Base-by-base conservation (phyloP, 1,140 invertebrate genomes). In the Psilanteris sp. region DNA sequence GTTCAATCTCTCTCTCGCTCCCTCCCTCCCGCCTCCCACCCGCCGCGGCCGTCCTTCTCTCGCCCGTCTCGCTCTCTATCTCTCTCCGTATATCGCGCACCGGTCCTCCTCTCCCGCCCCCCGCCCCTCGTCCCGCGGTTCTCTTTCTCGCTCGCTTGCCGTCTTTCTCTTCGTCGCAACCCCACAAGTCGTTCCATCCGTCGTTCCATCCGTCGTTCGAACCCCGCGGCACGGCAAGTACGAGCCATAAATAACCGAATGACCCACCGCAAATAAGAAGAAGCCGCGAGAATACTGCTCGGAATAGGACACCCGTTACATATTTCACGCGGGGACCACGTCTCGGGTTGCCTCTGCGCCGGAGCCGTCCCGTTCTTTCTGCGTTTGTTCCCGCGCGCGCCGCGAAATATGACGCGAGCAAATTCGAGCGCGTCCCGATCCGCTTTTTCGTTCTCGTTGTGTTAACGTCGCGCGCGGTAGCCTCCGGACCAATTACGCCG, bases 171-270 rank as follows among this genome's bases (percentile, higher is more conserved):
- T 39, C 43, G 37, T 66, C 66, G 34, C 73, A 79, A 79, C 77
- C 74, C 79, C 74, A 73, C 74, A 54, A 71, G 44, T 72, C 67
- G 36, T 46, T 61, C 74, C 61, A 44, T 36, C 54, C 62, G 55
- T 76, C 81, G 68, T 72, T 77, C 74, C 61, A 44, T 36, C 54
- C 62, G 55, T 76, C 81, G 68, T 72, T 77, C 70, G 61, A 78
- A 73, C 75, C 66, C 74, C 64, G 57, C 62, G 68, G 55, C 62
- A 70, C 62, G 68, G 70, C 80, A 72, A 81, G 78, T 78, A 59
- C 57, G 71, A 71, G 77, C 83, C 83, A 83, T 85, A 85, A 85
- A 86, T 86, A 85, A 84, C 82, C 79, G 79, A 83, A 85, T 85
- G 83, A 83, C 80, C 82, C 81, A 85, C 78, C 82, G 79, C 78